Evolutionary conservation across 2,113 vertebrate species (phyloP).

Genomic region (Leuciscus idus): DNA sequence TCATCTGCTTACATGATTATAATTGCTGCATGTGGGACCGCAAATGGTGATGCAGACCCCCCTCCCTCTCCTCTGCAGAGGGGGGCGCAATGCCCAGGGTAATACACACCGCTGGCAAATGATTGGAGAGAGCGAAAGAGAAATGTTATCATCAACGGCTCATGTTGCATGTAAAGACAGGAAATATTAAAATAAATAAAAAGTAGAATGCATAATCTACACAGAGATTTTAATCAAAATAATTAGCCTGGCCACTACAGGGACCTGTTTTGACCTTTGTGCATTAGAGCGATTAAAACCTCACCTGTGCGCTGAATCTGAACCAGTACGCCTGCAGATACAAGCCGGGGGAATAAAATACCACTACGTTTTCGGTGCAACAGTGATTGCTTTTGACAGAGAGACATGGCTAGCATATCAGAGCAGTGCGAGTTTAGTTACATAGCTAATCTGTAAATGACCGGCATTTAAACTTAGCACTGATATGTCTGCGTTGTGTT

Average conservation of each 20-base stretch:
- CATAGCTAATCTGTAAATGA: conserved; percentile 26
- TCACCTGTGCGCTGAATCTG: conserved; percentile 42
- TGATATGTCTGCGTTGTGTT: not conserved
- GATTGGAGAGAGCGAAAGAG: conserved; percentile 28
- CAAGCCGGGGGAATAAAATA: conserved; percentile 1
- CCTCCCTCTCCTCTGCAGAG: conserved; percentile 51
- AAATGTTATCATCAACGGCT: conserved; percentile 41
- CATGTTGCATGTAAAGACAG: conserved; percentile 37
- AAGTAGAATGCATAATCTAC: conserved; percentile 31
- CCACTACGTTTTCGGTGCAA: not conserved
- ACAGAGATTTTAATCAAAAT: conserved; percentile 34
- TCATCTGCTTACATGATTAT: conserved; percentile 68
- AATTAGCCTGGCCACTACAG: conserved; percentile 23
- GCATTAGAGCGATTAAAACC: conserved; percentile 40
- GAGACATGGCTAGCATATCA: not conserved
- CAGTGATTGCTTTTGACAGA: conserved; percentile 24
- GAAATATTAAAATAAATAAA: conserved; percentile 37
- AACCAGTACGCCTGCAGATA: conserved; percentile 14
- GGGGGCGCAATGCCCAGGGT: conserved; percentile 65
- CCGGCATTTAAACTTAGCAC: conserved; percentile 24
- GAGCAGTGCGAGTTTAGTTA: not conserved
- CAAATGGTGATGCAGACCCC: conserved; percentile 43
- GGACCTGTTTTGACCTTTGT: conserved; percentile 43
- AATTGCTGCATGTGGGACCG: conserved; percentile 72
- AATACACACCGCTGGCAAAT: conserved; percentile 47